A percentile compares a stretch with the other conserved stretches of the same genome.
Evolutionary conservation across 2,113 vertebrate genomes (phyloP).

Genomic region (Amia ocellicauda): DNA sequence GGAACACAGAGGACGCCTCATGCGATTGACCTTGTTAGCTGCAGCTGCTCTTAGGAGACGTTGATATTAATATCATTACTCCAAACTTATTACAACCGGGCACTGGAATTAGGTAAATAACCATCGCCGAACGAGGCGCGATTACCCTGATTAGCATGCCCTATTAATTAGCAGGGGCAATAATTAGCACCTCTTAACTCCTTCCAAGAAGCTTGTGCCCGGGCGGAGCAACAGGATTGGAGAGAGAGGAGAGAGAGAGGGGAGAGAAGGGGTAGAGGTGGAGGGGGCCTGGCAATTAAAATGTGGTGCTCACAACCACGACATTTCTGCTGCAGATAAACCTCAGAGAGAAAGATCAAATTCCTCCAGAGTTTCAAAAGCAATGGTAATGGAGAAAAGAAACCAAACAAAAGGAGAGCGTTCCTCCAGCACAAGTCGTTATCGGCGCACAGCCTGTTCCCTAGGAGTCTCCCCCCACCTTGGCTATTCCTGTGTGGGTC

Average conservation of each 20-base stretch:
- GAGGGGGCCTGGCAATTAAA: not conserved
- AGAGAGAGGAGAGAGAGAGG: too few species aligned
- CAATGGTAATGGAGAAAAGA: too few species aligned
- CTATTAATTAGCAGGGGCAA: conserved; percentile 23
- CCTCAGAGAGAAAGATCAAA: too few species aligned
- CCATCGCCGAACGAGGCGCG: conserved; percentile 22
- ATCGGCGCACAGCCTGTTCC: conserved; percentile 70
- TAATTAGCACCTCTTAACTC: conserved; percentile 20
- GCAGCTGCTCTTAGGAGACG: conserved; percentile 8
- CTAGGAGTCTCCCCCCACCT: conserved; percentile 49
- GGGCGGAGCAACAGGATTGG: too few species aligned
- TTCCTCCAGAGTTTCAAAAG: too few species aligned
- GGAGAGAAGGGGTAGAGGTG: not conserved
- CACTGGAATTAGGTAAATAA: conserved; percentile 22
- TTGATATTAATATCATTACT: not conserved
- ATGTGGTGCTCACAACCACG: not conserved
- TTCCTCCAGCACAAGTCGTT: conserved; percentile 53
- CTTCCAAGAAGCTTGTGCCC: conserved; percentile 12
- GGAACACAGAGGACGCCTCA: not conserved
- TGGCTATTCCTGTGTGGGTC: conserved; percentile 46
- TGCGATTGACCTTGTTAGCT: not conserved
- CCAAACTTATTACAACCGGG: not conserved
- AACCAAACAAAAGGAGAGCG: too few species aligned
- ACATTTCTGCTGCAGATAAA: not conserved
- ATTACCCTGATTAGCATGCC: conserved; percentile 16